phyloP scores from a whole-genome alignment of 2,113 vertebrate genomes.

The Oreotrochilus melanogaster region DNA sequence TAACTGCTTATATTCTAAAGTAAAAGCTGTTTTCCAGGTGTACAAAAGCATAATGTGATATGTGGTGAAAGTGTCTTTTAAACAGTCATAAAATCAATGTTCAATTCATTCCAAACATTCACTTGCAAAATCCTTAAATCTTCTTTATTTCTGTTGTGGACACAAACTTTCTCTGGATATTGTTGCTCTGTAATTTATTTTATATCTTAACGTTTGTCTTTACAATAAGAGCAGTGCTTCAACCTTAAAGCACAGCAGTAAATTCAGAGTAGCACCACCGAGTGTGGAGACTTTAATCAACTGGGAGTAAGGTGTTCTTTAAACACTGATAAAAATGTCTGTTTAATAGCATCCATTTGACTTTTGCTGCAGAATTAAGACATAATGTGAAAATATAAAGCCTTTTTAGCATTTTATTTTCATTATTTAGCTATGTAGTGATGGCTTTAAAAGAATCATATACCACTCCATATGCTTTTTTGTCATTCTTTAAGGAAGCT shows the following conservation, averaged over 20 bases:
- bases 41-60: neutral
- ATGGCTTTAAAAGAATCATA: neutral
- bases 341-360: neutral
- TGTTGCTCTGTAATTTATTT: conserved; percentile 15
- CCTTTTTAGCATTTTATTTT: neutral
- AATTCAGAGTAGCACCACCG: neutral
- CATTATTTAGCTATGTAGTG: neutral
- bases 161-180: conserved; percentile 7
- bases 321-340: neutral
- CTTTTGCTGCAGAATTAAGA: neutral
- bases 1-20: conserved; percentile 17
- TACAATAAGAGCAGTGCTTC: neutral
- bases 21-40: neutral
- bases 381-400: neutral
- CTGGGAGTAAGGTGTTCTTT: neutral
- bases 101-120: neutral
- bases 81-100: neutral
- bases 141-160: conserved; percentile 19
- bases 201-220: neutral
- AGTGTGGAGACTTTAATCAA: neutral
- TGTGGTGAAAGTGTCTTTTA: conserved; percentile 21
- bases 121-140: neutral
- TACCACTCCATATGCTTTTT: neutral
- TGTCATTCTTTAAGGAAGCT: neutral
- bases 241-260: neutral